These are phyloP conservation scores for Engystomops pustulosus DNA, from an alignment of 2,113 vertebrate species.

Conservation along the genomic window DNA sequence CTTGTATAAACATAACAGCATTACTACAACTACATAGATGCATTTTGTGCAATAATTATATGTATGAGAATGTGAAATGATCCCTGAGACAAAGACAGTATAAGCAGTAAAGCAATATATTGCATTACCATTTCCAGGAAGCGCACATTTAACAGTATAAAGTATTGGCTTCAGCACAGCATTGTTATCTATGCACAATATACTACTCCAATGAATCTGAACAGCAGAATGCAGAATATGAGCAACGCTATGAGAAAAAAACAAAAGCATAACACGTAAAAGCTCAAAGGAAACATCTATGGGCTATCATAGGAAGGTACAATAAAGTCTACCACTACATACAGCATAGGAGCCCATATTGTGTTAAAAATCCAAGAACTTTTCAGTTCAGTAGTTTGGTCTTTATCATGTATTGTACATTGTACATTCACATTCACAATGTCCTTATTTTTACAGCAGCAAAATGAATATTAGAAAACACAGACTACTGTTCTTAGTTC, in stretches of 20 bases:
- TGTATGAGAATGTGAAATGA: neutral
- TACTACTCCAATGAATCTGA: slow-evolving; percentile 7
- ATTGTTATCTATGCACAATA: neutral
- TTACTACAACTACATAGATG: neutral
- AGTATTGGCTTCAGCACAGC: neutral
- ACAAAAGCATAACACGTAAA: neutral
- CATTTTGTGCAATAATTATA: neutral
- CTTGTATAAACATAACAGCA: neutral
- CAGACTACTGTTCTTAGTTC: neutral
- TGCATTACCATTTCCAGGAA: neutral
- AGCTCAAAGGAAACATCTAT: neutral
- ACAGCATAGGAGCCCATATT: slow-evolving; percentile 16
- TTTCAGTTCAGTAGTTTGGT: slow-evolving; percentile 73
- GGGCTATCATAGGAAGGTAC: neutral
- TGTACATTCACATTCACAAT: slow-evolving; percentile 12
- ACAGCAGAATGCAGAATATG: neutral
- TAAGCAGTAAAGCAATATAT: slow-evolving; percentile 10
- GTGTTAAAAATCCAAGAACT: slow-evolving; percentile 54
- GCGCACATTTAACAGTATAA: neutral
- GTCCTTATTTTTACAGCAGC: slow-evolving; percentile 61
- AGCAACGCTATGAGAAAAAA: neutral
- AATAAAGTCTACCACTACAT: neutral
- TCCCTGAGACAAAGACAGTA: slow-evolving; percentile 22
- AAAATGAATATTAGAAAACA: slow-evolving; percentile 71
- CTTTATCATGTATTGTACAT: slow-evolving; percentile 60